Conservation (phyloP, 2,113 vertebrate species). For the Marmota monax region DNA sequence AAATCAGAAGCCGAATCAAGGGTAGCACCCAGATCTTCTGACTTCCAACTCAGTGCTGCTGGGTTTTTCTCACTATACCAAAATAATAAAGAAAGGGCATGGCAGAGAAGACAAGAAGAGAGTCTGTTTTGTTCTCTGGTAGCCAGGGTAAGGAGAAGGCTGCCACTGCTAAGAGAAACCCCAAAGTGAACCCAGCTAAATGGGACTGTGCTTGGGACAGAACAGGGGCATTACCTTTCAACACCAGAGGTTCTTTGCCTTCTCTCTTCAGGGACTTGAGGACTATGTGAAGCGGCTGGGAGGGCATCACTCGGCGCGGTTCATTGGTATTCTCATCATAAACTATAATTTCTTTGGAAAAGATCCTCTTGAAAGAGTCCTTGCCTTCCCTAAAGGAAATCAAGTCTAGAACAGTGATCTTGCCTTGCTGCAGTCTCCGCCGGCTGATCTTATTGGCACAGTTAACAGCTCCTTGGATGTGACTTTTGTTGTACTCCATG, state of each 20-base stretch:
- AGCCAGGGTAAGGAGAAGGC: not conserved
- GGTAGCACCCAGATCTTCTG: conserved; percentile 9
- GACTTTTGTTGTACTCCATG: conserved; percentile 99
- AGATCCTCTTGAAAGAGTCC: conserved; percentile 98
- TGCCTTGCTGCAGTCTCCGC: conserved; percentile 97
- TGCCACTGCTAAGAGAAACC: not conserved
- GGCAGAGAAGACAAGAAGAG: not conserved
- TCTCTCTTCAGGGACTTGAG: conserved; percentile 97
- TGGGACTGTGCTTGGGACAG: not conserved
- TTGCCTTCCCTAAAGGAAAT: conserved; percentile 97
- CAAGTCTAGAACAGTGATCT: too few relatives aligned
- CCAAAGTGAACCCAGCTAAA: not conserved
- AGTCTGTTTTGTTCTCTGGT: not conserved
- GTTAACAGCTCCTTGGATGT: conserved; percentile 98
- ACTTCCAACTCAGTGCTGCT: not conserved
- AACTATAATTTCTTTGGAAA: conserved; percentile 99
- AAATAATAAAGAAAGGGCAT: not conserved
- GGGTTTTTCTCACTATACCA: not conserved
- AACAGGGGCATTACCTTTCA: conserved; percentile 93
- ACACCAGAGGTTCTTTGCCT: conserved; percentile 97
- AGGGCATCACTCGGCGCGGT: conserved; percentile 93
- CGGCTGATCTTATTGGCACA: conserved; percentile 99
- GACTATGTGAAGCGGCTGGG: conserved; percentile 96
- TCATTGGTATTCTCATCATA: conserved; percentile 98
- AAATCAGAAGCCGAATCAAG: not conserved